Evolutionary conservation across 1,140 invertebrate genomes (phyloP), one percentile per base, ranked within the genome.

Genomic region (Cydia pomonella): DNA sequence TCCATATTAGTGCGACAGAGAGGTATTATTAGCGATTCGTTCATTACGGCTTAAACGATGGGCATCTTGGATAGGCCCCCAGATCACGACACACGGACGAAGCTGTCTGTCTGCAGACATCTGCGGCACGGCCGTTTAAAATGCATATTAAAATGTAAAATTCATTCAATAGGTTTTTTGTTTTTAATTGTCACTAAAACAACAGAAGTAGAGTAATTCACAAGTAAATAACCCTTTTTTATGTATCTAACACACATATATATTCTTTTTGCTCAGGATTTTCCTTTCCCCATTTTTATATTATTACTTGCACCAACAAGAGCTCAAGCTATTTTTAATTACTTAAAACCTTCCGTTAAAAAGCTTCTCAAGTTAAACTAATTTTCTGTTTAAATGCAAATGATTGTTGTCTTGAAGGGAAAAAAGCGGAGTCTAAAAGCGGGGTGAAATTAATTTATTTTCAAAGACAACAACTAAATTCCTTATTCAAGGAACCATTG

Each of bases 301-400:
- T 18, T 53, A 53, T 59, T 59, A 59, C 47, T 50, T 1, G 5
- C 47, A 50, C 53, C 21, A 59, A 21, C 53, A 59, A 7, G 10
- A 59, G 6, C 53, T 23, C 21, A 59, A 23, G 53, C 53, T 12
- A 59, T 59, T 23, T 59, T 59, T 59, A 59, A 59, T 59, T 59
- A 59, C 53, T 59, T 23, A 59, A 59, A 59, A 59, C 21, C 7
- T 59, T 59, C 3, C 21, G 18, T 59, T 59, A 59, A 59, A 59
- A 59, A 59, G 53, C 33, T 69, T 33, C 29, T 69, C n/a, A 64
- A 33, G 7, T 29, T 69, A 69, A 69, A 69, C 33, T 69, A 33
- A 69, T 33, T 69, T 69, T 69, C 64, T 10, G 29, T 18, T 69
- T 33, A 69, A 69, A 69, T 69, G 64, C 64, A 69, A 69, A 69